phyloP scores from a whole-genome alignment of 2,113 vertebrate genomes.

The Cathartes aura region DNA sequence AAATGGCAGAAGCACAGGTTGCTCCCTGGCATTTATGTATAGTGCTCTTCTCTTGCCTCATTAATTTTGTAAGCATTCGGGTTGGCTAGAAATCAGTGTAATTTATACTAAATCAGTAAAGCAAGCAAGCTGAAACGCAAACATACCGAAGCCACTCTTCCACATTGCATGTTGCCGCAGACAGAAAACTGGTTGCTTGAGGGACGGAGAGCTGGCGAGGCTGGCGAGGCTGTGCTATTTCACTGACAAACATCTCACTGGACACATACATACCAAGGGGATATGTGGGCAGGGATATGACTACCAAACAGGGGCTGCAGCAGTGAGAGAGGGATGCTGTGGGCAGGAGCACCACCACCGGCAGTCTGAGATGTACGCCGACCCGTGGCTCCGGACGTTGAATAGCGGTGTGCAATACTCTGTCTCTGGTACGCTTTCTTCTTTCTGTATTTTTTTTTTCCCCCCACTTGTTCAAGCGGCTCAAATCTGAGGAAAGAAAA shows the following conservation, averaged over 20 bases:
- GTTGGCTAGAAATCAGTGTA: not conserved
- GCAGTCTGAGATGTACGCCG: rapidly evolving
- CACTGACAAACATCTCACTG: not conserved
- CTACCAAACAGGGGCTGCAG: not conserved
- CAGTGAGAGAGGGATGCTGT: not conserved
- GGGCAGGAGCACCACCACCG: not conserved
- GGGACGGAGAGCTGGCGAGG: not conserved
- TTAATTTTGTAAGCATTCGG: not conserved
- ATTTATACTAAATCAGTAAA: not conserved
- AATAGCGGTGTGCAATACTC: not conserved
- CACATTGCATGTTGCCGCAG: rapidly evolving
- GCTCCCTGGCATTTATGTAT: not conserved
- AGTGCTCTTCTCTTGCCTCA: not conserved
- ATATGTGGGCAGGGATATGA: not conserved
- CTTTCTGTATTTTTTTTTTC: rapidly evolving
- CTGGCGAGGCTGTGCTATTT: not conserved
- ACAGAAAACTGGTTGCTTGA: not conserved
- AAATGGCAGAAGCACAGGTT: not conserved
- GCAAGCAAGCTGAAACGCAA: not conserved
- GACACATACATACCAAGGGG: rapidly evolving
- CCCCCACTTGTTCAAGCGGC: not conserved
- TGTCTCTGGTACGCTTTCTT: not conserved
- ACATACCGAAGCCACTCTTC: not conserved
- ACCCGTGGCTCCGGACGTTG: rapidly evolving
- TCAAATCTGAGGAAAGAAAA: not conserved